Percentiles rank a stretch among this genome's conserved stretches.
These are phyloP conservation scores for Diplodus sargus DNA, from an alignment of 2,797 vertebrate genomes.

Conservation along the genomic window DNA sequence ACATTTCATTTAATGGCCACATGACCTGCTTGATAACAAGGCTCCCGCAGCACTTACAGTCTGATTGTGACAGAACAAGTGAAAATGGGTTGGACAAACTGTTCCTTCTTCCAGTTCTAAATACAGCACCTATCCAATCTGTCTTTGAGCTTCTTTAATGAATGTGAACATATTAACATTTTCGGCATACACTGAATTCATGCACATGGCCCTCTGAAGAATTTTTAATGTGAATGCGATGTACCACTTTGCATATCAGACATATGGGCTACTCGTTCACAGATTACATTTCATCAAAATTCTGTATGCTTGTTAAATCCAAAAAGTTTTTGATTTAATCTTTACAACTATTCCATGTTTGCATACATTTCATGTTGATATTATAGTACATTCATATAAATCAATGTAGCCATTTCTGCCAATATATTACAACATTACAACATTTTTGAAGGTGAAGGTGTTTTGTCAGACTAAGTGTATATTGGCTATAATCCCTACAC, in stretches of 20 bases:
- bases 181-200: background rate
- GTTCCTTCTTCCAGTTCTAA: background rate
- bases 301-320: background rate
- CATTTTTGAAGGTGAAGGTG: background rate
- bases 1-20: background rate
- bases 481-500: background rate
- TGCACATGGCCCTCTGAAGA: background rate
- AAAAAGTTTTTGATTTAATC: background rate
- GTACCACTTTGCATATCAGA: background rate
- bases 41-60: background rate
- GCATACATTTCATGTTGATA: background rate
- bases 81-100: background rate
- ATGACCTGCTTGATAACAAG: background rate
- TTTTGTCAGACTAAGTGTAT: background rate
- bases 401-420: background rate
- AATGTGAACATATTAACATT: background rate
- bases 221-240: background rate
- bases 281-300: background rate
- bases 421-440: background rate
- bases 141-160: background rate
- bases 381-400: background rate
- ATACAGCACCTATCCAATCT: background rate
- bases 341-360: background rate
- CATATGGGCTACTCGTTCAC: background rate
- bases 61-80: background rate